Percentiles rank a stretch among this genome's conserved stretches.
Evolutionary conservation across 2,113 vertebrate genomes (phyloP).

Genomic region (Calyptomena viridis): DNA sequence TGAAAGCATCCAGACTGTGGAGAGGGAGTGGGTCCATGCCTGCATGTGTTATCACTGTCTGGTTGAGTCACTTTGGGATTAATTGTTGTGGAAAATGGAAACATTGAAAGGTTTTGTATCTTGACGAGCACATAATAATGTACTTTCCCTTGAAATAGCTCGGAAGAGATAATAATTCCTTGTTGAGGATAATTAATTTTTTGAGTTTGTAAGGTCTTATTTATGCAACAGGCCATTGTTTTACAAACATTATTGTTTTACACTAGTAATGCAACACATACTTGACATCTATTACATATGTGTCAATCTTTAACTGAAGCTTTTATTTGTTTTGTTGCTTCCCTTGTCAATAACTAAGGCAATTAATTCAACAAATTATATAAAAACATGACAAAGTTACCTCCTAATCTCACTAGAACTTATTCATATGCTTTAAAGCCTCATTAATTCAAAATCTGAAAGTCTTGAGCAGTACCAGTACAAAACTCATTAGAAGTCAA

Average conservation of each 20-base stretch:
- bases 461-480: neutral
- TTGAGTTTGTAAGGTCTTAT: neutral
- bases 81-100: neutral
- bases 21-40: neutral
- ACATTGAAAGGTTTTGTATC: neutral
- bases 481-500: neutral
- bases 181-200: neutral
- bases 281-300: neutral
- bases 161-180: neutral
- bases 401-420: neutral
- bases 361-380: neutral
- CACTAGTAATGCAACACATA: neutral
- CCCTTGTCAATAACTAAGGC: neutral
- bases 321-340: constrained; percentile 18
- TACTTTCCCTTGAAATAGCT: neutral
- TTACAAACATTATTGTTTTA: neutral
- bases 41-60: neutral
- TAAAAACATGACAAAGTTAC: neutral
- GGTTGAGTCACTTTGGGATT: neutral
- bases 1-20: neutral
- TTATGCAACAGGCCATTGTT: neutral
- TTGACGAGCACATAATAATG: neutral
- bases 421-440: neutral
- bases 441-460: neutral
- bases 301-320: neutral